Conservation (phyloP, 2,888 invertebrate species). For the Diadegma fenestrale region DNA sequence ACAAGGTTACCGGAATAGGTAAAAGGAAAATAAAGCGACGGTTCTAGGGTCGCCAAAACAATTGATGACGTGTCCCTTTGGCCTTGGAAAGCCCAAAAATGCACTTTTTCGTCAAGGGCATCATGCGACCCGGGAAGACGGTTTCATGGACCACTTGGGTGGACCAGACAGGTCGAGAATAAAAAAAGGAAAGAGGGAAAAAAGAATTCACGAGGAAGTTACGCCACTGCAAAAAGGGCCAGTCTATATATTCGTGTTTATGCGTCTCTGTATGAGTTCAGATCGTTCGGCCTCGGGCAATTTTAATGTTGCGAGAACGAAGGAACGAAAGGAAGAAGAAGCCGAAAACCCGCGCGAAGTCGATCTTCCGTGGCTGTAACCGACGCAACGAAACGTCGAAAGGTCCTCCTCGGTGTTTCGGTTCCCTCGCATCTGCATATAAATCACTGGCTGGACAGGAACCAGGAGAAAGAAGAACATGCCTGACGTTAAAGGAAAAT, state of each 20-base stretch:
- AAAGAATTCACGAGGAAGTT: conserved; percentile 62
- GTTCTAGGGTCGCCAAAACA: too few species aligned
- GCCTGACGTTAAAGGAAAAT: conserved; percentile 10
- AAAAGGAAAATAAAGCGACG: too few species aligned
- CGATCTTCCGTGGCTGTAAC: conserved; percentile 17
- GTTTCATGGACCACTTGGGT: conserved; percentile 11
- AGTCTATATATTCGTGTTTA: conserved; percentile 38
- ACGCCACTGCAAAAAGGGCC: conserved; percentile 71
- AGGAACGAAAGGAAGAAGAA: conserved; percentile 64
- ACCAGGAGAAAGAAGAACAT: conserved; percentile 49
- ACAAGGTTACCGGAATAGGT: too few species aligned
- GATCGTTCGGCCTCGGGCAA: conserved; percentile 71
- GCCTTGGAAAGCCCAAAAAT: neutral
- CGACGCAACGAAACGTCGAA: conserved; percentile 50
- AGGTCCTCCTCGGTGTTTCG: conserved; percentile 58
- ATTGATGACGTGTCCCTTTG: neutral
- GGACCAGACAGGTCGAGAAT: conserved; percentile 10
- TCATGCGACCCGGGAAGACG: neutral
- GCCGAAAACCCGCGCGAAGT: conserved; percentile 53
- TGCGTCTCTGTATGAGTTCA: conserved; percentile 23
- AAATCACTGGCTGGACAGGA: conserved; percentile 80
- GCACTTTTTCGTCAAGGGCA: neutral
- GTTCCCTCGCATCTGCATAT: conserved; percentile 81
- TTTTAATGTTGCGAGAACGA: conserved; percentile 76
- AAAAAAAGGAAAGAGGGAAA: conserved; percentile 1